A percentile compares a stretch with the other conserved stretches of the same genome.
These are phyloP conservation scores for Apeltes quadracus DNA, from an alignment of 2,113 vertebrate species.

Conservation along the genomic window DNA sequence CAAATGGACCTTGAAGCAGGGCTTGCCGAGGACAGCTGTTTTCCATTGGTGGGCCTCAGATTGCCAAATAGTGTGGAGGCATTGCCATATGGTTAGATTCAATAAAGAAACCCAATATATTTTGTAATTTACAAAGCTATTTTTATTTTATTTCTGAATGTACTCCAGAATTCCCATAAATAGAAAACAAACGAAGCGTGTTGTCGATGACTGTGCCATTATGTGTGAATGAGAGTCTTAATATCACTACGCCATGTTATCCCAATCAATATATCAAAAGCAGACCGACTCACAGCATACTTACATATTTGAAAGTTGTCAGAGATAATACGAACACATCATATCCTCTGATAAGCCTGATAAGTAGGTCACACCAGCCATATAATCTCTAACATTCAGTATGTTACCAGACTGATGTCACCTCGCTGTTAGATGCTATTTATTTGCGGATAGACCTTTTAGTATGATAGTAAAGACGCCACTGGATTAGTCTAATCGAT, in stretches of 20 bases:
- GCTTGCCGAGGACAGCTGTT: too few relatives aligned
- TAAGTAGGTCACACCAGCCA: slow-evolving; percentile 11
- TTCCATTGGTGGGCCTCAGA: too few relatives aligned
- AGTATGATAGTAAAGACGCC: not conserved
- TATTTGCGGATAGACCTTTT: not conserved
- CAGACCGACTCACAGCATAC: not conserved
- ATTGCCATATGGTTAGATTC: too few relatives aligned
- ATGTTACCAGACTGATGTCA: not conserved
- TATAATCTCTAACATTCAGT: not conserved
- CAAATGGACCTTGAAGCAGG: too few relatives aligned
- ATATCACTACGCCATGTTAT: not conserved
- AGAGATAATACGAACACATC: slow-evolving; percentile 1
- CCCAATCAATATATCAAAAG: not conserved
- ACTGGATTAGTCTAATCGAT: not conserved
- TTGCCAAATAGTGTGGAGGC: too few relatives aligned
- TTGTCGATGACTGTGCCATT: too few relatives aligned
- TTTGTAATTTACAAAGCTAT: too few relatives aligned
- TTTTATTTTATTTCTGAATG: too few relatives aligned
- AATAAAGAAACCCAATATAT: too few relatives aligned
- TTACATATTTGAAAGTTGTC: not conserved
- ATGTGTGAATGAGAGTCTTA: too few relatives aligned
- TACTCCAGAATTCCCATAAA: too few relatives aligned
- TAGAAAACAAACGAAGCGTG: too few relatives aligned
- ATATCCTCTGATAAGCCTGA: slow-evolving; percentile 8
- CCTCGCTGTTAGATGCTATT: not conserved